These are phyloP conservation scores for Heliconius hortense DNA, from an alignment of 2,888 invertebrate genomes.

Conservation along the genomic window DNA sequence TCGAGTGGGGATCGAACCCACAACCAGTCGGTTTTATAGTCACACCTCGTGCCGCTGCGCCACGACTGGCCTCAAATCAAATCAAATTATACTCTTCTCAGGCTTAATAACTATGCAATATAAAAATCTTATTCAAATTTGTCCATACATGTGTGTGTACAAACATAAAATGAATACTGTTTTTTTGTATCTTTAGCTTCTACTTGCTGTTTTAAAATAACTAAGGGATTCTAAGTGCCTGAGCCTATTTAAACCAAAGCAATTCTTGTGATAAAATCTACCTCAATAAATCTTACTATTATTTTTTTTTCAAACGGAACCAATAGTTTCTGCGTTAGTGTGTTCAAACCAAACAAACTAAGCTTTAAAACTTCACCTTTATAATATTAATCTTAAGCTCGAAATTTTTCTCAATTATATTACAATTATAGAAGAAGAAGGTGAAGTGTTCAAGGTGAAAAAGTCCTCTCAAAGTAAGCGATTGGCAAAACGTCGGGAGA, in stretches of 20 bases:
- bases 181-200: too few relatives aligned
- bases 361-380: not conserved
- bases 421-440: constrained; percentile 77
- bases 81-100: not conserved
- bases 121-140: not conserved
- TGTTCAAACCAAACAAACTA: not conserved
- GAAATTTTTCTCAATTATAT: not conserved
- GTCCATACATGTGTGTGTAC: too few relatives aligned
- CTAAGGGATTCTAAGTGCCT: not conserved
- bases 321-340: too few relatives aligned
- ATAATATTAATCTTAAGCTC: too few relatives aligned
- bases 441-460: constrained; percentile 95
- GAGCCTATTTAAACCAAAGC: not conserved
- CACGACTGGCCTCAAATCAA: too few relatives aligned
- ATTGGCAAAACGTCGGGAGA: constrained; percentile 91
- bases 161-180: too few relatives aligned
- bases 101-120: not conserved
- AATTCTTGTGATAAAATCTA: not conserved
- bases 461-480: constrained; percentile 97
- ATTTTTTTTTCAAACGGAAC: not conserved
- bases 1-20: too few relatives aligned
- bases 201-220: not conserved
- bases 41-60: too few relatives aligned
- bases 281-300: not conserved
- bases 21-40: too few relatives aligned